Evolutionary conservation across 2,797 vertebrate genomes (phyloP), one percentile per base, ranked within the genome.

Genomic region (Sebastes baramenuke): DNA sequence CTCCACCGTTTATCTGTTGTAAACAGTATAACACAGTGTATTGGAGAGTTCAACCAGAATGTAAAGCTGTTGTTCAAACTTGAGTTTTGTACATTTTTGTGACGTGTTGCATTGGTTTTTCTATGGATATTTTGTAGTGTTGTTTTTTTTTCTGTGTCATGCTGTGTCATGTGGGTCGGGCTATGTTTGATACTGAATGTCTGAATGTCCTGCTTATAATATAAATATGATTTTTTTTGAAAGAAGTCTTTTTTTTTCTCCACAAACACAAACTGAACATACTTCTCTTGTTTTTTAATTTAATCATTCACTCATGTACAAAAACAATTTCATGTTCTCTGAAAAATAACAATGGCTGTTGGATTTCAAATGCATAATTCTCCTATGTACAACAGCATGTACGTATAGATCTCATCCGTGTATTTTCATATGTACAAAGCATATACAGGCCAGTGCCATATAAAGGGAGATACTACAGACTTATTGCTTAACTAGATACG

Each of bases 401-500:
- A 88, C 22, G 73, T 81, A 46, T 46, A 88, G 81, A 88, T 87
- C 84, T 89, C 90, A 84, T 92, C 83, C 79, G 73, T 91, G 85
- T 94, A 92, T 92, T 86, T 91, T 86, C 88, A 90, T 94, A 92
- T 95, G 87, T 95, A 94, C 94, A 94, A 91, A 90, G 90, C 95
- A 95, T 93, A 84, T 95, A 93, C 94, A 95, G 93, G 94, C 93
- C 90, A 87, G 79, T 87, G 92, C 88, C 92, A 92, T 95, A 95
- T 95, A 95, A 95, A 95, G 93, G 92, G 90, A 95, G 84, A 94
- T 82, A 94, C 93, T 92, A 95, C 92, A 95, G 94, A 95, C 92
- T 96, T 96, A 96, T 96, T 96, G 95, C 96, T 96, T 94, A 94
- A 95, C 94, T 95, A 95, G 92, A 95, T 95, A 95, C 94, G 91